A percentile compares a stretch with the other conserved stretches of the same genome.
Evolutionary conservation across 2,888 invertebrate genomes (phyloP).

Genomic region (Phytoseiulus persimilis): DNA sequence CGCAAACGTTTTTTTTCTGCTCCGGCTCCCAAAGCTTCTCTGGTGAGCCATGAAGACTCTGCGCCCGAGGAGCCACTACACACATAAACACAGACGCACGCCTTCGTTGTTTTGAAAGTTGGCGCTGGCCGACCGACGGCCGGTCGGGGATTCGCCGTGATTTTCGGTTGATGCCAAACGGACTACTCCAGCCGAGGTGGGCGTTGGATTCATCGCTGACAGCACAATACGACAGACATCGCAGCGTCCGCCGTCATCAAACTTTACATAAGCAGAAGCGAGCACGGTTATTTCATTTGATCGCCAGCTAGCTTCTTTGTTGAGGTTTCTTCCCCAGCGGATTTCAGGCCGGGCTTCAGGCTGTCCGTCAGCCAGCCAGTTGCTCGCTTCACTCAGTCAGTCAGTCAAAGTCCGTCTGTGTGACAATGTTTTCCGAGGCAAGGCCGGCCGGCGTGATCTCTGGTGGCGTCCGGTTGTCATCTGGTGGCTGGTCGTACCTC

Average conservation of each 20-base stretch:
- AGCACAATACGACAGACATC: neutral
- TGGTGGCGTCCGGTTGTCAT: conserved; percentile 34
- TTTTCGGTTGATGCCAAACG: neutral
- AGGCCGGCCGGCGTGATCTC: neutral
- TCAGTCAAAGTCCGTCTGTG: neutral
- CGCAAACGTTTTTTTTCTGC: neutral
- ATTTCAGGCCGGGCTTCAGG: neutral
- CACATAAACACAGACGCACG: neutral
- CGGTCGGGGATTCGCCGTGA: neutral
- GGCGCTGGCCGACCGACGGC: neutral
- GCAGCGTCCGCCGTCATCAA: neutral
- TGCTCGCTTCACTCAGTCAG: neutral
- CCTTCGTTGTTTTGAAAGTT: neutral
- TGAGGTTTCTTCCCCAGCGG: neutral
- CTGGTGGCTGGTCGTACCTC: conserved; percentile 38
- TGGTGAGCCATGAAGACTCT: neutral
- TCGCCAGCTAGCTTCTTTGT: neutral
- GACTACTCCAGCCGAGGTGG: neutral
- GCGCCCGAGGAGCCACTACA: neutral
- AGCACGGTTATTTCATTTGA: neutral
- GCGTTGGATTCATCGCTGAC: neutral
- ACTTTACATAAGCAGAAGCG: neutral
- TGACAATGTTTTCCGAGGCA: neutral
- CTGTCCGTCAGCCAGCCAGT: neutral
- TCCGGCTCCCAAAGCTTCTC: neutral